Evolutionary conservation across 2,113 vertebrate species (phyloP), one percentile per base, ranked within the genome.

Genomic region (Bos javanicus): DNA sequence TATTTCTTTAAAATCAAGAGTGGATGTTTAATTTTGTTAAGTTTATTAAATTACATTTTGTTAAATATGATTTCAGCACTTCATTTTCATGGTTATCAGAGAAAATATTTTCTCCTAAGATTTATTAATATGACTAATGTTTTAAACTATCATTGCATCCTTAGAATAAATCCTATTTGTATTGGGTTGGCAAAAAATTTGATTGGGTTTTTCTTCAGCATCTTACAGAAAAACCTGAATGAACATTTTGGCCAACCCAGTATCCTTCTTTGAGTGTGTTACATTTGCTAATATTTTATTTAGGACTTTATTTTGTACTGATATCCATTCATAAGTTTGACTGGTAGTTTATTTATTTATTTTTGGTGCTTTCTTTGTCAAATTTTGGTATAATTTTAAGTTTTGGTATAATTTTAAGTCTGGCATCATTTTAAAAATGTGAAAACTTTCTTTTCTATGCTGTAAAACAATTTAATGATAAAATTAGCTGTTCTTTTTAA

Each of bases 91-190:
- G 17, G 50, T 7, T 87, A 59, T 84, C 60, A 96, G 87, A 76
- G 52, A 85, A 71, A 76, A 94, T 95, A n/a, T 43, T 82, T 83
- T 88, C 52, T 83, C 10, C 39, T 91, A 60, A 57, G 30, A 48
- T 81, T 19, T 95, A 28, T 81, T 92, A 87, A 50, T 62, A 64
- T 81, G 43, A 92, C 64, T 86, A 95, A 86, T 95, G 54, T 81
- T 57, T 81, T 87, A 87, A 91, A 57, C 39, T 30, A 67, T 80
- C 71, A 80, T 19, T 30, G 50, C 39, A 92, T 82, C 57, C 39
- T 16, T 82, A 54, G 43, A 91, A 56, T 78, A 91, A 90, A 74
- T 50, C 76, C 19, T 87, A 87, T 87, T 88, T 87, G 52, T 50
- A n/a, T n/a, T 78, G 46, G 14, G 59, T 94, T 67, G 33, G 33